These are phyloP conservation scores for Indicator maculatus DNA, from an alignment of 2,113 vertebrate genomes.

Conservation along the genomic window DNA sequence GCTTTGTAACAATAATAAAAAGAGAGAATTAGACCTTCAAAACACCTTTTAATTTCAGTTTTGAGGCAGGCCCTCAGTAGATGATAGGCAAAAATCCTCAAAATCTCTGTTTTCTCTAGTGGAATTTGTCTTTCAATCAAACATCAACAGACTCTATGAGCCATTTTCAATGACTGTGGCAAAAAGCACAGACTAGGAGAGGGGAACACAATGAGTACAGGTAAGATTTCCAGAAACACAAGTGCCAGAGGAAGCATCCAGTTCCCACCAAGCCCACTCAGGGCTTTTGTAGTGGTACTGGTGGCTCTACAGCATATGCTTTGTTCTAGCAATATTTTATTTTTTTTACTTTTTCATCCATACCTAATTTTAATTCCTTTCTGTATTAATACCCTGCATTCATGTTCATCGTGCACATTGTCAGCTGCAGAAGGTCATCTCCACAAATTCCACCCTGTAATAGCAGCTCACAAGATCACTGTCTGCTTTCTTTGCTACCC, in stretches of 20 bases:
- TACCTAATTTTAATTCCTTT: background rate
- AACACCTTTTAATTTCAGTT: slow-evolving; percentile 63
- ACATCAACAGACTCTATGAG: slow-evolving; percentile 35
- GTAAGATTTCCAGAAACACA: background rate
- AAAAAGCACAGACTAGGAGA: background rate
- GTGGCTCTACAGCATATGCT: background rate
- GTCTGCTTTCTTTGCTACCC: background rate
- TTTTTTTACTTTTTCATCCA: background rate
- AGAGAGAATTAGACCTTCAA: slow-evolving; percentile 10
- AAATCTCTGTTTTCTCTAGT: slow-evolving; percentile 32
- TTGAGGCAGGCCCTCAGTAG: slow-evolving; percentile 6
- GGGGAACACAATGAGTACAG: background rate
- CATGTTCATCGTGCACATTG: background rate
- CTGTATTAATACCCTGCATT: background rate
- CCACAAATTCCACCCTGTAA: background rate
- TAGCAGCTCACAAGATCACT: background rate
- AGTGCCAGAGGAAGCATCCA: background rate
- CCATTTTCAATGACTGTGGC: background rate
- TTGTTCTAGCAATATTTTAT: background rate
- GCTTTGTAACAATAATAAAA: background rate
- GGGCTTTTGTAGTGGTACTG: background rate
- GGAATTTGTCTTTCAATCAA: slow-evolving; percentile 59
- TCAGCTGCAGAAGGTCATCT: background rate
- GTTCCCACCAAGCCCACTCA: background rate
- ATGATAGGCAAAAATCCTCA: slow-evolving; percentile 5